These are phyloP conservation scores for Heliornis fulica DNA, from an alignment of 2,113 vertebrate species.

Conservation along the genomic window DNA sequence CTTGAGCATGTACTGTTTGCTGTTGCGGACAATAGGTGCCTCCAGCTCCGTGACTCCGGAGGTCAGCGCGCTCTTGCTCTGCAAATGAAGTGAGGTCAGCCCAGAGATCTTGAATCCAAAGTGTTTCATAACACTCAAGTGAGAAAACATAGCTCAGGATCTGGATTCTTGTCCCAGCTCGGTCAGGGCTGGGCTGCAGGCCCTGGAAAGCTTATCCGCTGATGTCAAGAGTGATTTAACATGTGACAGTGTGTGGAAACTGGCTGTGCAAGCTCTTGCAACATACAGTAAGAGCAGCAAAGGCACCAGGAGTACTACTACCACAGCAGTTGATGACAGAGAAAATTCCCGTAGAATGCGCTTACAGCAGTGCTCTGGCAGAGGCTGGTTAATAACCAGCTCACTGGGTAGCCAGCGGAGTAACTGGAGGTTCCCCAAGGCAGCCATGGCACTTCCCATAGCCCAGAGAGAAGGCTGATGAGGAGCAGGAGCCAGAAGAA, in stretches of 20 bases:
- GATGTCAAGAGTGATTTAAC: conserved; percentile 15
- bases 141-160: not conserved
- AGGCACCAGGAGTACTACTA: not conserved
- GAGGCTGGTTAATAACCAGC: not conserved
- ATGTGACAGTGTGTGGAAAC: not conserved
- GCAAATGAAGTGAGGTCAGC: not conserved
- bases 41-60: not conserved
- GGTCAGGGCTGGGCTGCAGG: not conserved
- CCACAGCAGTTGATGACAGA: not conserved
- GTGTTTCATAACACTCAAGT: not conserved
- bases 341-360: not conserved
- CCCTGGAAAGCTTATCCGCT: not conserved
- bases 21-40: not conserved
- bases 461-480: not conserved
- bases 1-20: not conserved
- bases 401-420: not conserved
- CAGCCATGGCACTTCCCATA: not conserved
- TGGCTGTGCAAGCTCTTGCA: not conserved
- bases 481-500: not conserved
- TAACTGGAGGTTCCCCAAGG: not conserved
- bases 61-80: not conserved
- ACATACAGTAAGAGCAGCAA: not conserved
- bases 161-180: not conserved
- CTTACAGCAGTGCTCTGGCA: not conserved
- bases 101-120: not conserved